These are phyloP conservation scores for Globia sparganii DNA, from an alignment of 2,888 invertebrate genomes.

Conservation along the genomic window DNA sequence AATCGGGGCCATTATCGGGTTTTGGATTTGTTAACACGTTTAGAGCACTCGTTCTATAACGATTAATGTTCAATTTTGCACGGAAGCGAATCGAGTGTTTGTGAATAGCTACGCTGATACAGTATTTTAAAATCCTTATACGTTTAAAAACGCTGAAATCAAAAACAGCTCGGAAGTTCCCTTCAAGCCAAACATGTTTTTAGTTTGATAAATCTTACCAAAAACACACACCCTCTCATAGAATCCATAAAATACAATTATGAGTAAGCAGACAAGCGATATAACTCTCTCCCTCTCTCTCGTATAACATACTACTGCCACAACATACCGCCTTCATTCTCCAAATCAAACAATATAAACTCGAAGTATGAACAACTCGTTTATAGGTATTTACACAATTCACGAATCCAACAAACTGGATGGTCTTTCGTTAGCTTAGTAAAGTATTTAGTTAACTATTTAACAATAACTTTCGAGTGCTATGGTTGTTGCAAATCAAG, in stretches of 20 bases:
- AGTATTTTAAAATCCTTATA: not conserved
- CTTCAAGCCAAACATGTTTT: not conserved
- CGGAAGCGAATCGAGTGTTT: not conserved
- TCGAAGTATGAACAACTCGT: slow-evolving; percentile 32
- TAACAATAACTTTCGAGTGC: not conserved
- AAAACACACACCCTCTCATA: slow-evolving; percentile 33
- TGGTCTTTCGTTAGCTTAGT: slow-evolving; percentile 55
- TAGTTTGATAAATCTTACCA: slow-evolving; percentile 15
- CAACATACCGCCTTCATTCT: slow-evolving; percentile 14
- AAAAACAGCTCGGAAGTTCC: not conserved
- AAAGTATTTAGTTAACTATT: slow-evolving; percentile 21
- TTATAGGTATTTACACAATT: slow-evolving; percentile 45
- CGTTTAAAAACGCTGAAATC: not conserved
- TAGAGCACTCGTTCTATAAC: not conserved
- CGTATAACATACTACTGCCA: slow-evolving; percentile 18
- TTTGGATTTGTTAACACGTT: not conserved
- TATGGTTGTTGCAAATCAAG: not conserved
- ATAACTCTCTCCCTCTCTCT: slow-evolving; percentile 22
- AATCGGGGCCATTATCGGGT: no score
- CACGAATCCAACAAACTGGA: slow-evolving; percentile 42
- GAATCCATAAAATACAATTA: slow-evolving; percentile 45
- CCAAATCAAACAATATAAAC: slow-evolving; percentile 24
- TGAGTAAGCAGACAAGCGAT: slow-evolving; percentile 45
- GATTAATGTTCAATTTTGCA: not conserved
- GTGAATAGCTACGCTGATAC: not conserved